phyloP scores from a whole-genome alignment of 2,888 invertebrate genomes.

The Clunio marinus region DNA sequence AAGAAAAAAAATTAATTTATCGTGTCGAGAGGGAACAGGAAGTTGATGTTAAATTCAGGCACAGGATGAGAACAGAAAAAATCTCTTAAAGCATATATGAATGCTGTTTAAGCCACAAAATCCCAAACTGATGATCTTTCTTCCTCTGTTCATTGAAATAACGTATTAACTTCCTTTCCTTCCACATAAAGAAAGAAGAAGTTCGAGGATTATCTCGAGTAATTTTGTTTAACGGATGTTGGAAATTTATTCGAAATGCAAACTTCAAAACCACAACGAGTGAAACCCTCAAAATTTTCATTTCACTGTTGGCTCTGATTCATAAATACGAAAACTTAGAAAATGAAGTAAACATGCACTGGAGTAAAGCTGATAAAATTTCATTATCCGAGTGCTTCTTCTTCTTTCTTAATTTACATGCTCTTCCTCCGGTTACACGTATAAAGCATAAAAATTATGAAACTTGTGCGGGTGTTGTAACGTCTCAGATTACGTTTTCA shows the following conservation, averaged over 20 bases:
- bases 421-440: background rate
- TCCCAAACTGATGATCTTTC: background rate
- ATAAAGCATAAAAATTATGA: background rate
- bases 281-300: background rate
- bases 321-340: background rate
- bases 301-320: background rate
- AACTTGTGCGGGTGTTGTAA: background rate
- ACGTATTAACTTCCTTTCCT: background rate
- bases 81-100: background rate
- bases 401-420: background rate
- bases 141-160: background rate
- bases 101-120: background rate
- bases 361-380: background rate
- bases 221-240: background rate
- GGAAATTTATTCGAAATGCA: background rate
- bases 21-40: background rate
- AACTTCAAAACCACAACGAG: background rate
- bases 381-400: background rate
- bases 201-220: background rate
- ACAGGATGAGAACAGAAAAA: background rate
- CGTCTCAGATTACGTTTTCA: background rate
- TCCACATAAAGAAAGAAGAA: background rate
- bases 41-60: background rate
- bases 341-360: background rate
- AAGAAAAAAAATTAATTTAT: conserved; percentile 14